phyloP scores from a whole-genome alignment of 1,140 invertebrate species.

The Meteorus sp. region DNA sequence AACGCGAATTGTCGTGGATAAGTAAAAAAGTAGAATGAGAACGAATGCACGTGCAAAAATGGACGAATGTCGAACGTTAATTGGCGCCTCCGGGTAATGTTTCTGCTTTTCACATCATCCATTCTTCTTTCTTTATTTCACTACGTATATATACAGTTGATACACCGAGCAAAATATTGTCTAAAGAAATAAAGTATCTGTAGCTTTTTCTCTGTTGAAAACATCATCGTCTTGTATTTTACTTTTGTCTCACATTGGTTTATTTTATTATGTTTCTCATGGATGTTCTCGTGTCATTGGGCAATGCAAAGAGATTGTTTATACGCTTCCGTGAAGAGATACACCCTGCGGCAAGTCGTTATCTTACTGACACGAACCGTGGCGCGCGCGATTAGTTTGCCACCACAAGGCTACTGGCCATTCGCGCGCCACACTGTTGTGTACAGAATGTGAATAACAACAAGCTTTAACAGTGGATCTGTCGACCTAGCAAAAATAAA shows the following conservation, averaged over 20 bases:
- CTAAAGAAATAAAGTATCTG: constrained; percentile 3
- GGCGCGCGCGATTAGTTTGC: neutral
- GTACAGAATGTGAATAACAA: too few relatives aligned
- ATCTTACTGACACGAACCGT: neutral
- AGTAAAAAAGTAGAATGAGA: neutral
- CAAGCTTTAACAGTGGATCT: too few relatives aligned
- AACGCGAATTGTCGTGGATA: neutral
- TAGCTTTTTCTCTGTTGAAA: neutral
- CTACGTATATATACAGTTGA: neutral
- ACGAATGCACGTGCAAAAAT: constrained; percentile 7
- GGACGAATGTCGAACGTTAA: constrained; percentile 25
- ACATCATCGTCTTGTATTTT: too few relatives aligned
- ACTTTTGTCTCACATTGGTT: too few relatives aligned
- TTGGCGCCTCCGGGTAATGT: constrained; percentile 24
- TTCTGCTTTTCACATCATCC: constrained; percentile 10
- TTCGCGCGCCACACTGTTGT: too few relatives aligned
- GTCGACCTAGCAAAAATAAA: too few relatives aligned
- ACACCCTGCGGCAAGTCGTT: constrained; percentile 1
- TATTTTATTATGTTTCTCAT: too few relatives aligned
- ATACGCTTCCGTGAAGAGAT: neutral
- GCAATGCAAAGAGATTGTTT: neutral
- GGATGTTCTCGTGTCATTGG: neutral
- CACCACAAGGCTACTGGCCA: neutral
- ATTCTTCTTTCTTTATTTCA: constrained; percentile 13
- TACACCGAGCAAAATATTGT: neutral